Conservation (phyloP, 92 coral and sea anemone species). For the Scolanthus callimorphus region DNA sequence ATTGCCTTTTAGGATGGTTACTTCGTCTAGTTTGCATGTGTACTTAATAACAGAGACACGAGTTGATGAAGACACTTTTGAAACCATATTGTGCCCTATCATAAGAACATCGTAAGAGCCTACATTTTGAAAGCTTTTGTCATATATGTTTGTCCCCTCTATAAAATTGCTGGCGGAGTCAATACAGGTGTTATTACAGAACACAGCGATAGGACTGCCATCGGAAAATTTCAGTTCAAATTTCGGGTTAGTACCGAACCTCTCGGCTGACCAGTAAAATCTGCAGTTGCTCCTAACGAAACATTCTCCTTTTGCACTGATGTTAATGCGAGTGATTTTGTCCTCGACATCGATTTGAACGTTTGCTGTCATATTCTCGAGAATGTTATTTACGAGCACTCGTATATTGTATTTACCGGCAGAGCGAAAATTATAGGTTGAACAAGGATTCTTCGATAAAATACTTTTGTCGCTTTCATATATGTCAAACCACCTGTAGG, state of each 20-base stretch:
- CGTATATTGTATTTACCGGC: slow-evolving; percentile 18
- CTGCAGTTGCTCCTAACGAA: slow-evolving; percentile 4
- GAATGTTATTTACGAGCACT: slow-evolving; percentile 48
- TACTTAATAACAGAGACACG: slow-evolving; percentile 36
- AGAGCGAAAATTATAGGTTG: neutral
- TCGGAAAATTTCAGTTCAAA: slow-evolving; percentile 27
- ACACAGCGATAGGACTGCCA: slow-evolving; percentile 13
- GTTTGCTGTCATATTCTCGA: slow-evolving; percentile 25
- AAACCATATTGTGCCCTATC: slow-evolving; percentile 50
- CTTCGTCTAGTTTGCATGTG: slow-evolving; percentile 31
- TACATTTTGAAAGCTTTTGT: slow-evolving; percentile 15
- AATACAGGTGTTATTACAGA: slow-evolving; percentile 19
- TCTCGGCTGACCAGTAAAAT: slow-evolving; percentile 18
- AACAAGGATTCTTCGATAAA: slow-evolving; percentile 6
- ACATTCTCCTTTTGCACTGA: slow-evolving; percentile 30
- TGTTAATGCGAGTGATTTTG: slow-evolving; percentile 16
- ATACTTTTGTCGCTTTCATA: slow-evolving; percentile 1
- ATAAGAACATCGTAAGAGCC: slow-evolving; percentile 50
- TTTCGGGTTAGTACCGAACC: slow-evolving; percentile 44
- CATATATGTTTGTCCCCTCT: slow-evolving; percentile 1
- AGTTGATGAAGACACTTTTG: slow-evolving; percentile 21
- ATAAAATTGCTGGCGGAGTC: neutral
- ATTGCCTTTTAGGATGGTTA: neutral
- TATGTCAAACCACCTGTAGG: slow-evolving; percentile 37
- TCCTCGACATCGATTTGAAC: slow-evolving; percentile 32